A percentile compares a stretch with the other conserved stretches of the same genome.
Conservation (phyloP, 2,888 invertebrate genomes). For the Lasioglossum marginatum region DNA sequence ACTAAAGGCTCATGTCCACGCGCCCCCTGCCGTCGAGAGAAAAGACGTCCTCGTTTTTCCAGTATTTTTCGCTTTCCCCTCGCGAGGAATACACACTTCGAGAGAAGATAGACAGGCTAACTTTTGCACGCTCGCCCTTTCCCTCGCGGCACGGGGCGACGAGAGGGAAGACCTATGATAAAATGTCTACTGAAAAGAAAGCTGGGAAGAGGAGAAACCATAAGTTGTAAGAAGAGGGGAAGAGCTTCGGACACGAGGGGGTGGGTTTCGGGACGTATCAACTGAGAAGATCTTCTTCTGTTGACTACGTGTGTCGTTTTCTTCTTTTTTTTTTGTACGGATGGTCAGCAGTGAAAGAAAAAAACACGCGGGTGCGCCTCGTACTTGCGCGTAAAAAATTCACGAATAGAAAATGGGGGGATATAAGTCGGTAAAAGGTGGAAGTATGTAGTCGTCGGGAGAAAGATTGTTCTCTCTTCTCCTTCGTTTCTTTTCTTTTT, state of each 20-base stretch:
- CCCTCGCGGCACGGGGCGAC: slow-evolving; percentile 78
- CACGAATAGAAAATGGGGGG: slow-evolving; percentile 63
- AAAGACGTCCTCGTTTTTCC: slow-evolving; percentile 22
- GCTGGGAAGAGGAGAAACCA: slow-evolving; percentile 72
- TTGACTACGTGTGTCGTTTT: slow-evolving; percentile 42
- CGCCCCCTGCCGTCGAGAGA: slow-evolving; percentile 69
- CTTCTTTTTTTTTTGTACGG: slow-evolving; percentile 31
- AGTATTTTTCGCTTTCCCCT: background rate
- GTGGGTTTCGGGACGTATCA: slow-evolving; percentile 36
- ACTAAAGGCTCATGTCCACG: slow-evolving; percentile 83
- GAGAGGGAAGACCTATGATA: slow-evolving; percentile 80
- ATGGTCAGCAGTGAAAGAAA: slow-evolving; percentile 44
- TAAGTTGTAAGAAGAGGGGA: slow-evolving; percentile 65
- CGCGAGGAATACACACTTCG: background rate
- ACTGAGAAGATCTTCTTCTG: slow-evolving; percentile 42
- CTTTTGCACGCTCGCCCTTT: slow-evolving; percentile 40
- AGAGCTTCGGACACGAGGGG: slow-evolving; percentile 27
- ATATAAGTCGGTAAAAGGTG: slow-evolving; percentile 54
- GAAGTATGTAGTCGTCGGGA: slow-evolving; percentile 36
- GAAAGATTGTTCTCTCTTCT: slow-evolving; percentile 53
- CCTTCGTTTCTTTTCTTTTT: background rate
- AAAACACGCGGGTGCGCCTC: slow-evolving; percentile 34
- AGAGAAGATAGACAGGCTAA: background rate
- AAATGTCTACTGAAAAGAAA: slow-evolving; percentile 80
- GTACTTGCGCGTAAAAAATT: slow-evolving; percentile 57